These are phyloP conservation scores for Trichonephila clavata DNA, from an alignment of 1,140 invertebrate genomes.

Conservation along the genomic window DNA sequence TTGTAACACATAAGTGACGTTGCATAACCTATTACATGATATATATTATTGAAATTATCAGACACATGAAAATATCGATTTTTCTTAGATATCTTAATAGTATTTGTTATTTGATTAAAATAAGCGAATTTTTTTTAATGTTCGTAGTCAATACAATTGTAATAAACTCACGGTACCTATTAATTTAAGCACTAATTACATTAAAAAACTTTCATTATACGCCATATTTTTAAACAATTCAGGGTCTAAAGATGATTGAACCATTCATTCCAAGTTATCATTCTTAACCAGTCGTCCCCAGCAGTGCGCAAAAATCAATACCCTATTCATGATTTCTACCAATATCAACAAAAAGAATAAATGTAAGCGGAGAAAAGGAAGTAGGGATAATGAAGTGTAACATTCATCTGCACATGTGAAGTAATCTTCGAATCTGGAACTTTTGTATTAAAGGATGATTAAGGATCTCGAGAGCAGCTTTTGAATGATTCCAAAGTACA, in stretches of 20 bases:
- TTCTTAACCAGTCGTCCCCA: not conserved
- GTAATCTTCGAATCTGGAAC: constrained; percentile 41
- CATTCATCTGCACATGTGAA: constrained; percentile 44
- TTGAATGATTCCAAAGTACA: not conserved
- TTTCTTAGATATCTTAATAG: too few species aligned
- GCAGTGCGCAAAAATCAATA: constrained; percentile 29
- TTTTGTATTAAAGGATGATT: constrained; percentile 31
- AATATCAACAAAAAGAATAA: constrained; percentile 32
- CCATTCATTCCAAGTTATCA: not conserved
- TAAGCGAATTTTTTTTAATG: too few species aligned
- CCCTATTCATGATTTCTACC: constrained; percentile 46
- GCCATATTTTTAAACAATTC: too few species aligned
- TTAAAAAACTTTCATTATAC: not conserved
- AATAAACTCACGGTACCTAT: too few species aligned
- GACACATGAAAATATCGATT: too few species aligned
- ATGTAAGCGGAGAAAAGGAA: not conserved
- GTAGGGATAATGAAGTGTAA: constrained; percentile 42
- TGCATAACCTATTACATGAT: too few species aligned
- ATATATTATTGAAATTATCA: too few species aligned
- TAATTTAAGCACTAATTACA: not conserved
- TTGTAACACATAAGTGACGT: too few species aligned
- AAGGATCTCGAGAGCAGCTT: not conserved
- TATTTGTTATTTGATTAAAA: too few species aligned
- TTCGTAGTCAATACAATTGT: too few species aligned
- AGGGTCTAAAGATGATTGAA: not conserved